Evolutionary conservation across 2,797 vertebrate genomes (phyloP).

Genomic region (Galaxias olidus): DNA sequence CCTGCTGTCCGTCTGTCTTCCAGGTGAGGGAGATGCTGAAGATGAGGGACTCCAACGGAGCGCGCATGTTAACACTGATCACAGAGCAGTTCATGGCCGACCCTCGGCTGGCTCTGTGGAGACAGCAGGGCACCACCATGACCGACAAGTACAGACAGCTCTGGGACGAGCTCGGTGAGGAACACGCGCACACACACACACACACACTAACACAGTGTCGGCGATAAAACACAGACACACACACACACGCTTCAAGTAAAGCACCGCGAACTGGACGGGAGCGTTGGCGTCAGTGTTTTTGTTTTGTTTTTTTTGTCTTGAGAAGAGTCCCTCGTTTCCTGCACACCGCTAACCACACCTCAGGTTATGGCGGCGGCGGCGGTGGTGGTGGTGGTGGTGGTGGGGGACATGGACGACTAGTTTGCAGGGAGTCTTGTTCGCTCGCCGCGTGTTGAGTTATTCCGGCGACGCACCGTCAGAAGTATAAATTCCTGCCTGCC

Average conservation of each 20-base stretch:
- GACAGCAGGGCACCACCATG: conserved; percentile 88
- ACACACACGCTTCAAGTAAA: neutral
- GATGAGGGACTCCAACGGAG: conserved; percentile 89
- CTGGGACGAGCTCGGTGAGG: conserved; percentile 89
- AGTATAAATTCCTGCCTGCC: conserved; percentile 38
- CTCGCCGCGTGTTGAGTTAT: too few species aligned
- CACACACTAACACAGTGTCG: too few species aligned
- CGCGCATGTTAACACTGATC: conserved; percentile 87
- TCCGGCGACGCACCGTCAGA: neutral
- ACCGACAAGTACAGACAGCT: conserved; percentile 90
- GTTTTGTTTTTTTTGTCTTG: too few species aligned
- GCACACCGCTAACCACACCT: too few species aligned
- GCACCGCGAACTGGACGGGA: neutral
- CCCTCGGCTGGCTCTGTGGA: conserved; percentile 84
- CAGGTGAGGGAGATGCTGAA: conserved; percentile 91
- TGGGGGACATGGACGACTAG: too few species aligned
- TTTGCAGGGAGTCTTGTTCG: too few species aligned
- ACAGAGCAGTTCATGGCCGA: conserved; percentile 91
- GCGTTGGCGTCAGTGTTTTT: too few species aligned
- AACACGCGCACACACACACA: neutral
- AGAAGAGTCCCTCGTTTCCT: too few species aligned
- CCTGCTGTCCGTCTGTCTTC: conserved; percentile 1
- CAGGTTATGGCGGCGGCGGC: too few species aligned
- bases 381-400: too few species aligned
- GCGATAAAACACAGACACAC: conserved; percentile 21